phyloP scores from a whole-genome alignment of 2,113 vertebrate species.

The Eubucco bourcierii region DNA sequence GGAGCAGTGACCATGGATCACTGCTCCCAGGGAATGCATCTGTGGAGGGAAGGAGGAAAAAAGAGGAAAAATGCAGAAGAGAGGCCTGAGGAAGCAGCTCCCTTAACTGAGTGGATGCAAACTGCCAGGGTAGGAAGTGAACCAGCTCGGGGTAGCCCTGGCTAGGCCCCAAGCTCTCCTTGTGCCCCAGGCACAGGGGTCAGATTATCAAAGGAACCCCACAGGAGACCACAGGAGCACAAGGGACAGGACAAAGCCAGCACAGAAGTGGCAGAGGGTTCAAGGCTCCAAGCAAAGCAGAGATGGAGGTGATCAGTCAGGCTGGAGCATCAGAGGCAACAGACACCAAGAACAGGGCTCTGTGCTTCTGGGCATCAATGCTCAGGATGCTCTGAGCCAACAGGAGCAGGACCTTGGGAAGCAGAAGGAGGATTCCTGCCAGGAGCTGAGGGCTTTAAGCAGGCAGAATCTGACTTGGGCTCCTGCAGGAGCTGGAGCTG shows the following conservation, averaged over 20 bases:
- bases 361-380: not conserved
- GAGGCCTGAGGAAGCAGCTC: not conserved
- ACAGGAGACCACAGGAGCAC: not conserved
- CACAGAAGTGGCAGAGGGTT: not conserved
- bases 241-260: not conserved
- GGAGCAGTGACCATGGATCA: not conserved
- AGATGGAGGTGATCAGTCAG: not conserved
- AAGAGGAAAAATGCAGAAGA: not conserved
- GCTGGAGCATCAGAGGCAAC: not conserved
- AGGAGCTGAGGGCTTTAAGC: not conserved
- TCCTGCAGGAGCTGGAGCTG: not conserved
- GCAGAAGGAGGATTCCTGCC: not conserved
- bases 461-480: not conserved
- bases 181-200: not conserved
- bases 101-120: not conserved
- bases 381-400: not conserved
- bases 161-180: not conserved
- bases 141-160: not conserved
- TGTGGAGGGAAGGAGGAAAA: not conserved
- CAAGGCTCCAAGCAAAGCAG: not conserved
- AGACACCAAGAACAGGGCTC: not conserved
- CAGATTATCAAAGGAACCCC: not conserved
- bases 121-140: not conserved
- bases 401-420: not conserved
- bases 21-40: fast-evolving